A percentile compares a stretch with the other conserved stretches of the same genome.
These are phyloP conservation scores for Probosciger aterrimus DNA, from an alignment of 2,113 vertebrate genomes.

Conservation along the genomic window DNA sequence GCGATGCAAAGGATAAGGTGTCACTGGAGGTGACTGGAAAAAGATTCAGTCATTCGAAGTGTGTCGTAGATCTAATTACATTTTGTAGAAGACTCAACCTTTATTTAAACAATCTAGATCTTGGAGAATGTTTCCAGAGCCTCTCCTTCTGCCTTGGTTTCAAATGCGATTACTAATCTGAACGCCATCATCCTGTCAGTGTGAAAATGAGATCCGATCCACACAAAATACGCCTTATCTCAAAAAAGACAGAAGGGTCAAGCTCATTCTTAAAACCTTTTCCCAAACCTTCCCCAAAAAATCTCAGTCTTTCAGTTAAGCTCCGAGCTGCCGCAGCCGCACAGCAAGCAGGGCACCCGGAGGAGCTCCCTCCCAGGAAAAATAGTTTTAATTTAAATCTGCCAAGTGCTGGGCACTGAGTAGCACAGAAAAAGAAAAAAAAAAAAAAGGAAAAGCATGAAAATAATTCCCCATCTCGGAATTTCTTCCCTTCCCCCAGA, in stretches of 20 bases:
- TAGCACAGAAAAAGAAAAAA: not conserved
- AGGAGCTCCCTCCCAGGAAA: not conserved
- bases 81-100: not conserved
- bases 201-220: not conserved
- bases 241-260: not conserved
- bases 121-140: not conserved
- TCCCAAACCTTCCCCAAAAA: not conserved
- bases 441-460: not conserved
- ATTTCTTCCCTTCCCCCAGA: not conserved
- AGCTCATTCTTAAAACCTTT: not conserved
- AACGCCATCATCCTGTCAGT: not conserved
- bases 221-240: not conserved
- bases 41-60: not conserved
- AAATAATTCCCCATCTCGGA: not conserved
- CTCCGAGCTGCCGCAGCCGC: not conserved
- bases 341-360: not conserved
- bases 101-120: not conserved
- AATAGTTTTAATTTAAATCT: not conserved
- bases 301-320: not conserved
- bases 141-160: not conserved
- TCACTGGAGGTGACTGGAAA: not conserved
- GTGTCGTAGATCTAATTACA: not conserved
- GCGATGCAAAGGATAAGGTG: not conserved
- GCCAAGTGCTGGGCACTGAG: not conserved
- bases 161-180: not conserved